Evolutionary conservation across 2,797 vertebrate genomes (phyloP), one percentile per base, ranked within the genome.

Genomic region (Aselliscus stoliczkanus): DNA sequence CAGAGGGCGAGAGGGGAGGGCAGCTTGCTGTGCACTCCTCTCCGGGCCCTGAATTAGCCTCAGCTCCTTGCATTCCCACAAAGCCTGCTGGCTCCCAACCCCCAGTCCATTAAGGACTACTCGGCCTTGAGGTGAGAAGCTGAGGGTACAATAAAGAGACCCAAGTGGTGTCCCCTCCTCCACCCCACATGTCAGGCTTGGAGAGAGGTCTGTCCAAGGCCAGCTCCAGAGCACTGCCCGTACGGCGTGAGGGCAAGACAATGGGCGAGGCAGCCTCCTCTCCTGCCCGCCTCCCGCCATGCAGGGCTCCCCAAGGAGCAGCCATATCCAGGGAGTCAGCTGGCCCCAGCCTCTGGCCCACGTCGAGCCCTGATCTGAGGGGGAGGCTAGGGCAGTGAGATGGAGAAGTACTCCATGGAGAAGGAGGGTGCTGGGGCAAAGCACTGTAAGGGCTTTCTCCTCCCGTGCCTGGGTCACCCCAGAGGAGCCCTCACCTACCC

Each of bases 61-160:
- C 88, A 34, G 88, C 64, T 96, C 95, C 90, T 72, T 64, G 90
- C 76, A 91, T 64, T 94, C 92, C 62, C 94, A 97, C 96, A 96
- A 97, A 97, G 93, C 86, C 65, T 60, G 23, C 44, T 84, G 58
- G 54, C 52, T 14, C 58, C 25, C n/a, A 73, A 14, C 85, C 72
- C 58, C 58, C 27, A 1, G 81, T 81, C 96, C 96, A 97, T 96
- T 97, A 96, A 96, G 93, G 94, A 90, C 93, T 87, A 93, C 83
- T 96, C 80, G 81, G 91, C 96, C 96, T 77, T 1, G 54, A 83
- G 92, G 90, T 82, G 52, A 89, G n/a, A 25, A 76, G 88, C 89
- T 42, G 52, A 94, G 44, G 42, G 34, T 8, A 90, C 83, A 96
- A 96, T 91, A 97, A 97, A 96, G 93, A 96, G 37, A 81, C 14